Base-by-base conservation (phyloP, 1,140 invertebrate species). In the Musca domestica region DNA sequence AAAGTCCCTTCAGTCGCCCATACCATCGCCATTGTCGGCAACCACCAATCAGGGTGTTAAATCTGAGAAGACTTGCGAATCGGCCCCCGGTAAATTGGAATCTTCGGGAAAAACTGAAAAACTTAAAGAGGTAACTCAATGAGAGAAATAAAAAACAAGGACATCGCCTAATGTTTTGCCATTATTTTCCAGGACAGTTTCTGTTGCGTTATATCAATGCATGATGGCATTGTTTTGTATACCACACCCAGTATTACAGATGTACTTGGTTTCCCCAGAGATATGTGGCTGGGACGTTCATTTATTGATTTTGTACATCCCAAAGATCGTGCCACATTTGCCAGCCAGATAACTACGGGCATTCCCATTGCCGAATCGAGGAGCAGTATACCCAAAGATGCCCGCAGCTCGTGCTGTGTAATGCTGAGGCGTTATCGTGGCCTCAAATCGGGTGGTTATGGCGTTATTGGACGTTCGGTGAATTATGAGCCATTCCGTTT, bases 271-370 rank as follows among this genome's bases (percentile, higher is more conserved):
- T 95, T 90, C 76, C 89, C 91, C 0, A 89, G 90, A 71, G 92
- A 95, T 66, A 92, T 92, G 86, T 92, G 92, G 90, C 82, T 92
- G n/a, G 92, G 92, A 5, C 83, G 91, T 52, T 92, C 91, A 3
- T 93, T 96, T 73, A 91, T 94, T 64, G 92, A 95, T 74, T 95
- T 94, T 74, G 84, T 95, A 1, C 91, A 94, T 82, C 87, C 89
- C 0, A 91, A 89, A 80, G 93, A 93, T 75, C 85, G 87, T 23
- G 79, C 83, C 12, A 84, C 86, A 12, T 87, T 91, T 67, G 84
- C 86, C 7, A 86, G 85, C 67, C 86, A 88, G 69, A 86, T 88
- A 46, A 86, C 86, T 2, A 86, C 81, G 1, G 85, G 84, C 65
- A 74, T 85, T 19, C 86, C 84, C 27, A 77, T 85, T 69, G 74